Evolutionary conservation across 1,140 invertebrate genomes (phyloP), one percentile per base, ranked within the genome.

Genomic region (Limonius californicus): DNA sequence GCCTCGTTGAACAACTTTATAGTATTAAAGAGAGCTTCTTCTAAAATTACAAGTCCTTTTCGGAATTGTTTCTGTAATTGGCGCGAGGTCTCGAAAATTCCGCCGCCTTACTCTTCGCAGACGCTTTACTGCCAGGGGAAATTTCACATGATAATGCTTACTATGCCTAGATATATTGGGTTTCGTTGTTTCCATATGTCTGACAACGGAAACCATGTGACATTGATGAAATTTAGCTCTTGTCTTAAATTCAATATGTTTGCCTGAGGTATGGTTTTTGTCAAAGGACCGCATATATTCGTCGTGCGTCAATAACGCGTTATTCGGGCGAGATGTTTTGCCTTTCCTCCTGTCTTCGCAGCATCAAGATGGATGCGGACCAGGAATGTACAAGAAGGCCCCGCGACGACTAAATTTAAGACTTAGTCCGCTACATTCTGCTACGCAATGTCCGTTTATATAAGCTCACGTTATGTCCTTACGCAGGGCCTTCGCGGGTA

Each of bases 61-160:
- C 56, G 30, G 39, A 62, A 62, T 62, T 57, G 61, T 62, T 62
- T 62, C 43, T 57, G 61, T 62, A 62, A 62, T 62, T 62, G 61
- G 56, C 43, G 61, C 21, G 21, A 35, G 47, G 42, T 16, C 53
- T 11, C 27, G 39, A 55, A 39, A 45, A 50, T 53, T 61, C 54
- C 12, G 12, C 23, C 53, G 54, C 35, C 58, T 59, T 59, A 45
- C 53, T 50, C 21, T 21, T 47, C 42, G 18, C 35, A 20, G 54
- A 15, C 16, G 27, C 20, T 39, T 57, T 8, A 19, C 14, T 42
- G 23, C 39, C 27, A 42, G 14, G 57, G 16, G 18, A 58, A 39
- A 58, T 43, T 21, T 58, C 35, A 43, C 42, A 21, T 58, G 30
- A 21, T 20, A 58, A 43, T 27, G 15, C 50, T 54, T 55, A 61